Evolutionary conservation across 1,140 invertebrate genomes (phyloP), one percentile per base, ranked within the genome.

Genomic region (Panulirus ornatus): DNA sequence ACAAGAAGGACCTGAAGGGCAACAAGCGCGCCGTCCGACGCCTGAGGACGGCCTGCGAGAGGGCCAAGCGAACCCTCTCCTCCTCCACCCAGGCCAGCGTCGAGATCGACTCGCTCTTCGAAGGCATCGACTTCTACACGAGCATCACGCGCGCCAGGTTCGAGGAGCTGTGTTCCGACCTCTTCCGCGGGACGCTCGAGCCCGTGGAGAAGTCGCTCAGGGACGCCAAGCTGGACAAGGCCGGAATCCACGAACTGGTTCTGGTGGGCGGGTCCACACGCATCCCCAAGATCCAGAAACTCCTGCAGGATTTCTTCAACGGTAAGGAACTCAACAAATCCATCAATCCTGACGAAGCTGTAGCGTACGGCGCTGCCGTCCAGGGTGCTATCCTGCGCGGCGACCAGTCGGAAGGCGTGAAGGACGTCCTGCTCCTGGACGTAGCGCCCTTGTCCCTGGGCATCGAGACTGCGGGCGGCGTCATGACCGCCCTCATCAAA

Each of bases 291-390:
- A 84, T 84, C 16, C 82, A 84, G 27, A 84, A 84, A 30, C 30
- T 84, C 22, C 40, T 84, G 58, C 82, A 84, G 54, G 82, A 84
- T 38, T 70, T 84, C 5, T 84, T 84, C 58, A 84, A 84, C 27
- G 82, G 82, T 1, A 84, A 84, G 27, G 82, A 84, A 84, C 82
- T 84, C 19, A 84, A 84, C 82, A 84, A 84, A 38, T 81, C 78
- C 2, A 81, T 81, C 47, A 81, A 81, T 47, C 78, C 78, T 9
- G 78, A 81, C 78, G 82, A 84, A 42, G 82, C 82, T 14, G 82
- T 84, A 22, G 82, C 82, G 1, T 84, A 84, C 82, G 82, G 82
- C 34, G 82, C 82, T 42, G 82, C 82, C 2, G 82, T 84, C 19
- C 82, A 84, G 40, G 82, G 36, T 1, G 82, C 82, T 36, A 84